Evolutionary conservation across 2,797 vertebrate species (phyloP).

Genomic region (Diceros bicornis): DNA sequence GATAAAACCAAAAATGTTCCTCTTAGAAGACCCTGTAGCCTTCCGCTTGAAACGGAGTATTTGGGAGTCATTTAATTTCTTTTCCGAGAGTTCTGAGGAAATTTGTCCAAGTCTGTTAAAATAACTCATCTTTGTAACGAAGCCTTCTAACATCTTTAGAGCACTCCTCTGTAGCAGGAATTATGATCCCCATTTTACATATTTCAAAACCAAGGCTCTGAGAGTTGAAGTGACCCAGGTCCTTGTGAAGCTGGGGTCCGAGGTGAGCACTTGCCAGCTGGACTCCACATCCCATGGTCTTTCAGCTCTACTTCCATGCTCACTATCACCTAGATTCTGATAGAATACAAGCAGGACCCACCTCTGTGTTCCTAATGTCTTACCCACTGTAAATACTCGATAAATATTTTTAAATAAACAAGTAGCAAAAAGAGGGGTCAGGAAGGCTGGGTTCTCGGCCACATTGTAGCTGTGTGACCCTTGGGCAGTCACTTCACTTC

Average conservation of each 20-base stretch:
- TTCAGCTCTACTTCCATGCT: not conserved
- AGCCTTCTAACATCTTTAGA: not conserved
- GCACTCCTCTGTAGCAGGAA: not conserved
- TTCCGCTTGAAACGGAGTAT: not conserved
- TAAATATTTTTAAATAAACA: not conserved
- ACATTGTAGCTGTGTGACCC: not conserved
- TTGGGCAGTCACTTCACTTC: not conserved
- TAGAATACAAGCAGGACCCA: accelerated
- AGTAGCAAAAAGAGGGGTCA: not conserved
- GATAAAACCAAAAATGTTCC: not conserved
- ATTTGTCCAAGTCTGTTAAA: not conserved
- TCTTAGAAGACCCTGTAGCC: not conserved
- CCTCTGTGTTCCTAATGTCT: not conserved
- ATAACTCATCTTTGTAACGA: not conserved
- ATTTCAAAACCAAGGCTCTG: not conserved
- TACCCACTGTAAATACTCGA: not conserved
- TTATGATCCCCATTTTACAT: not conserved
- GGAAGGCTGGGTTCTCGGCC: not conserved
- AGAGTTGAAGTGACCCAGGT: not conserved
- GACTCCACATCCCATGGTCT: not conserved
- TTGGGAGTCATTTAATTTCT: not conserved
- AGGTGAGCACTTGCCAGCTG: not conserved
- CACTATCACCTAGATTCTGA: not conserved
- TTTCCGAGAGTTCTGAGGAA: not conserved
- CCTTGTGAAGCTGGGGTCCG: no score